These are phyloP conservation scores for Ctenomys sociabilis DNA, from an alignment of 2,113 vertebrate genomes.

Conservation along the genomic window DNA sequence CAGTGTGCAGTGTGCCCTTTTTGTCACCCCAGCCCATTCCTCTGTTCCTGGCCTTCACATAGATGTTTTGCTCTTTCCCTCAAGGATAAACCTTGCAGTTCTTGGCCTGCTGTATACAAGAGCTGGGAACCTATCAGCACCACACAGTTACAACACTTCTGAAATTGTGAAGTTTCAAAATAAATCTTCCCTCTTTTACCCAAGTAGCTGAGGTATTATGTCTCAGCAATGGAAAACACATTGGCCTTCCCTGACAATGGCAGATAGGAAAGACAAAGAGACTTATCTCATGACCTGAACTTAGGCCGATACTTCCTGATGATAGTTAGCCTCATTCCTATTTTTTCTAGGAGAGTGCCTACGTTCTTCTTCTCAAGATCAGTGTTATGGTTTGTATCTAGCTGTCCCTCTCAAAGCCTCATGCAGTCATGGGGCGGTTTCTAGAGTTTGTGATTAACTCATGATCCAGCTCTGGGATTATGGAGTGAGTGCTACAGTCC, in stretches of 20 bases:
- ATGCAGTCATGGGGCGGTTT: too few species aligned
- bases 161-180: neutral
- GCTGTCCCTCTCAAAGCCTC: too few species aligned
- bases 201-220: neutral
- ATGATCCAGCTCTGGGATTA: too few species aligned
- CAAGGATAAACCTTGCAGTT: neutral
- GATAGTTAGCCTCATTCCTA: neutral
- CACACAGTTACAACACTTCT: neutral
- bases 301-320: neutral
- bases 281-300: neutral
- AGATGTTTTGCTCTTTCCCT: neutral
- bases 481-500: too few species aligned
- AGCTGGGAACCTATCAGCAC: neutral
- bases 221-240: neutral
- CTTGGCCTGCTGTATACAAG: neutral
- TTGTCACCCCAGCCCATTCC: neutral
- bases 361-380: neutral
- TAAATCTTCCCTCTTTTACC: neutral
- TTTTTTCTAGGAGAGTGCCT: too few species aligned
- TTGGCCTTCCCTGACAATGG: neutral
- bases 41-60: neutral
- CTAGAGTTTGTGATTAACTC: too few species aligned
- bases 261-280: constrained; percentile 5
- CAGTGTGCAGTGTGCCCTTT: neutral
- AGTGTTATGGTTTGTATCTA: too few species aligned